These are phyloP conservation scores for Miniopterus natalensis DNA, from an alignment of 2,113 vertebrate species.

Conservation along the genomic window DNA sequence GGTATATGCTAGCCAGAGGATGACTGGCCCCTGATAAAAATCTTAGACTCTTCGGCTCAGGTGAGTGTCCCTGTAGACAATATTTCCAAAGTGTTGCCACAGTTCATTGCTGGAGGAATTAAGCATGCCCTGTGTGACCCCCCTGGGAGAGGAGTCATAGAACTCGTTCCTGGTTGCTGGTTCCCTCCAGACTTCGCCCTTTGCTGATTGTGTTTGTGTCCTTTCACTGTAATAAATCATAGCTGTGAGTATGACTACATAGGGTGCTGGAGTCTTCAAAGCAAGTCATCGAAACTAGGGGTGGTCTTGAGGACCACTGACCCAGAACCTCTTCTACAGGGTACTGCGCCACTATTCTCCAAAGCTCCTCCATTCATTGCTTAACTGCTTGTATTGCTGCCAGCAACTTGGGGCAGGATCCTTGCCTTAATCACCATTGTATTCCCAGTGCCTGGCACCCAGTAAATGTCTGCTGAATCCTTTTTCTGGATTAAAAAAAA, in stretches of 20 bases:
- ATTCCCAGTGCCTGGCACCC: neutral
- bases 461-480: neutral
- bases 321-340: neutral
- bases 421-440: neutral
- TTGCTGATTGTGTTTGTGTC: neutral
- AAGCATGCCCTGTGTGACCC: neutral
- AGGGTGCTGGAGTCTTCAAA: neutral
- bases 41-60: neutral
- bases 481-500: neutral
- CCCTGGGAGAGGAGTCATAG: neutral
- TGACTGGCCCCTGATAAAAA: neutral
- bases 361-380: neutral
- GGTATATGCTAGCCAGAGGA: neutral
- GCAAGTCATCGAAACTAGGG: neutral
- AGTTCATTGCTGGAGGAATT: neutral
- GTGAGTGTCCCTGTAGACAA: neutral
- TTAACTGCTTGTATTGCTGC: neutral
- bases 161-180: neutral
- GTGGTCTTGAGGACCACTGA: neutral
- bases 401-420: neutral
- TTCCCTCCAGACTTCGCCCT: neutral
- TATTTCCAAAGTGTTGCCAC: neutral
- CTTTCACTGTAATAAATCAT: neutral
- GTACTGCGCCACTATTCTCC: neutral
- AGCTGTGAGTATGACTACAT: neutral